Percentiles rank a stretch among this genome's conserved stretches.
These are phyloP conservation scores for Drosophila imparisetae DNA, from an alignment of 2,888 invertebrate genomes.

Conservation along the genomic window DNA sequence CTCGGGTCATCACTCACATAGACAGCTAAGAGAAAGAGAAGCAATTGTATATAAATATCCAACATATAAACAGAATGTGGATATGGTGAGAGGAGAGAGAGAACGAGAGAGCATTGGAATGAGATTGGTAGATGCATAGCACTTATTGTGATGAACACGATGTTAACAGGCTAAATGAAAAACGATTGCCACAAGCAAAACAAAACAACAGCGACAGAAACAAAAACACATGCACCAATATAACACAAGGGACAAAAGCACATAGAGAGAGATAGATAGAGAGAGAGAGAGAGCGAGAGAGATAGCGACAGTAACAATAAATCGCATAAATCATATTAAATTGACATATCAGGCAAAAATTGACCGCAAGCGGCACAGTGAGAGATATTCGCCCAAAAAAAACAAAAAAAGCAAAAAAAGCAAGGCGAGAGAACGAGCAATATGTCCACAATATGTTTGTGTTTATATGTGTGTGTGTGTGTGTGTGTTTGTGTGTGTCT, in stretches of 20 bases:
- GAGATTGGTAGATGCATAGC: conserved; percentile 43
- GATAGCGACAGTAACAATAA: conserved; percentile 68
- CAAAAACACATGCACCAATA: conserved; percentile 31
- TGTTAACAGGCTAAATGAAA: conserved; percentile 79
- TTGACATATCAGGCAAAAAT: conserved; percentile 77
- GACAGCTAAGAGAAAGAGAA: conserved; percentile 20
- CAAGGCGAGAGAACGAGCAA: not conserved
- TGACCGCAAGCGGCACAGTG: conserved; percentile 66
- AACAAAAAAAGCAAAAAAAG: conserved; percentile 2
- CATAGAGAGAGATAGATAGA: conserved; percentile 4
- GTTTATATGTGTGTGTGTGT: conserved; percentile 10
- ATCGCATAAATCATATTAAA: conserved; percentile 79
- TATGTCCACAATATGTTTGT: conserved; percentile 40
- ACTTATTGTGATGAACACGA: conserved; percentile 77
- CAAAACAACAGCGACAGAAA: conserved; percentile 15
- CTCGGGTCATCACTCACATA: conserved; percentile 73
- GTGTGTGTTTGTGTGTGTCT: conserved; percentile 17
- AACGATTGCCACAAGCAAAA: conserved; percentile 73
- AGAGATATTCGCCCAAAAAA: conserved; percentile 24
- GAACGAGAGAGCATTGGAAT: conserved; percentile 3
- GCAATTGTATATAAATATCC: conserved; percentile 17
- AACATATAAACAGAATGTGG: not conserved
- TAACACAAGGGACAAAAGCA: conserved; percentile 14
- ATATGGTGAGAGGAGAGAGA: conserved; percentile 10
- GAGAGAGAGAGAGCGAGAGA: not conserved